phyloP scores from a whole-genome alignment of 2,113 vertebrate species.

The Pedionomus torquatus region DNA sequence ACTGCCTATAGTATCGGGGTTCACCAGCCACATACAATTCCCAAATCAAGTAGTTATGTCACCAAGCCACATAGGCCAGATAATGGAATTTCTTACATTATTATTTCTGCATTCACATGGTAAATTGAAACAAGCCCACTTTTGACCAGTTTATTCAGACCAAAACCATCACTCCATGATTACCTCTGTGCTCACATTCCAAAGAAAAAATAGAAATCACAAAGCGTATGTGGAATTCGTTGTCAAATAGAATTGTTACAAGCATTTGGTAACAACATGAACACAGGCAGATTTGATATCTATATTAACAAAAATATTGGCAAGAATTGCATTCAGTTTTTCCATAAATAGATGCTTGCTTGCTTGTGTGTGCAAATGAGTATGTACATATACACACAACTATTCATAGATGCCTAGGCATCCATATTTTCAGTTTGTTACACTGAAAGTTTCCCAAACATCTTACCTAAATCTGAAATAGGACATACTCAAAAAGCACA shows the following conservation, averaged over 20 bases:
- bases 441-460: background rate
- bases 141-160: background rate
- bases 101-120: background rate
- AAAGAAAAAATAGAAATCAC: background rate
- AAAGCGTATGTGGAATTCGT: background rate
- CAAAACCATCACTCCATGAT: background rate
- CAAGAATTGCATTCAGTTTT: background rate
- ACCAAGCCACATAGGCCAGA: background rate
- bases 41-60: background rate
- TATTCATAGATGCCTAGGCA: background rate
- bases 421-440: background rate
- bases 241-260: background rate
- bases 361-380: background rate
- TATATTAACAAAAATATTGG: background rate
- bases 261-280: background rate
- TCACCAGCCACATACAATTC: background rate
- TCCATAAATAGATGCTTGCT: background rate
- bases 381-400: fast-evolving
- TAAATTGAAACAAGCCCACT: background rate
- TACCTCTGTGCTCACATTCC: background rate
- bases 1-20: background rate
- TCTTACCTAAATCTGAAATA: background rate
- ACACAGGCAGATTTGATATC: background rate
- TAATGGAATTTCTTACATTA: background rate
- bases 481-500: background rate